Conservation (phyloP, 2,113 vertebrate genomes). For the Paramisgurnus dabryanus region DNA sequence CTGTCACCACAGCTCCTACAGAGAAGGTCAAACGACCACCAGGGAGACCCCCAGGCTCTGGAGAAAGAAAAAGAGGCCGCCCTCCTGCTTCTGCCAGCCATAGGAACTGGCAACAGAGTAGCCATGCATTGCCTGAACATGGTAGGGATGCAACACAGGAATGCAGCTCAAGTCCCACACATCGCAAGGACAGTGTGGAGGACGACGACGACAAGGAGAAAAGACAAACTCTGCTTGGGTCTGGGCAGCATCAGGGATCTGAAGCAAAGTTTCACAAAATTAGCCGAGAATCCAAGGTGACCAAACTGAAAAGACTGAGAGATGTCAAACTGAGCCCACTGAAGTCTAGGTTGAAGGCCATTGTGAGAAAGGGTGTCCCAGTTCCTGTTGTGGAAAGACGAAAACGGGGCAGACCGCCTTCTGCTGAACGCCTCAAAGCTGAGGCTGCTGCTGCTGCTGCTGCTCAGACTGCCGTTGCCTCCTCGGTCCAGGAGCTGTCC, state of each 20-base stretch:
- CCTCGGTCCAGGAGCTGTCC: conserved; percentile 62
- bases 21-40: conserved; percentile 86
- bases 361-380: conserved; percentile 76
- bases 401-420: conserved; percentile 87
- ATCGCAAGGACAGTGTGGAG: conserved; percentile 71
- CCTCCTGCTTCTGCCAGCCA: conserved; percentile 85
- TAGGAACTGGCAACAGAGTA: conserved; percentile 72
- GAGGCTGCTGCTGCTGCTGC: conserved; percentile 67
- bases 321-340: conserved; percentile 89
- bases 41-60: conserved; percentile 76
- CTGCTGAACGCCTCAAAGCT: conserved; percentile 88
- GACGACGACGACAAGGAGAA: conserved; percentile 79
- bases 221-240: conserved; percentile 78
- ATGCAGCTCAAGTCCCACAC: conserved; percentile 68
- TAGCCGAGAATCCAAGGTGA: conserved; percentile 70
- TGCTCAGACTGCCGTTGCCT: conserved; percentile 60
- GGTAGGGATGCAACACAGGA: conserved; percentile 65
- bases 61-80: conserved; percentile 91
- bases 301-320: conserved; percentile 89
- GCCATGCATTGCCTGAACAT: conserved; percentile 76
- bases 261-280: conserved; percentile 66
- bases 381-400: conserved; percentile 83
- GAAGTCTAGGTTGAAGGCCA: conserved; percentile 89
- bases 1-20: conserved; percentile 68
- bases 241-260: conserved; percentile 62